A percentile compares a stretch with the other conserved stretches of the same genome.
phyloP scores from a whole-genome alignment of 64 coral and sea anemone species.

The Stylophora pistillata region DNA sequence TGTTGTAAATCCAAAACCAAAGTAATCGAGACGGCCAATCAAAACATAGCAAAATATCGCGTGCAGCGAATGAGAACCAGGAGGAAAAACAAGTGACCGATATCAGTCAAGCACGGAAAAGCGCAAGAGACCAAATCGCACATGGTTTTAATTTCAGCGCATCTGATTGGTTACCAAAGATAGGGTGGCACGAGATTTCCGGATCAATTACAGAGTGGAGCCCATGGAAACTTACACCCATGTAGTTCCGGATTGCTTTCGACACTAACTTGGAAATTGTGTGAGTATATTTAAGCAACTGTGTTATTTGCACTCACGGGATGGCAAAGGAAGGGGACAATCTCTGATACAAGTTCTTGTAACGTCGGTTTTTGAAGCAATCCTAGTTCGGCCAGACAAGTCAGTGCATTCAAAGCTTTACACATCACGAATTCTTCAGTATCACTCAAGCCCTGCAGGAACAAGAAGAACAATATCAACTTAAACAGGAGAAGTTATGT shows the following conservation, averaged over 20 bases:
- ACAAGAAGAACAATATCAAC: background rate
- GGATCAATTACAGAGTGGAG: no score
- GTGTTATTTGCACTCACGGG: conserved; percentile 65
- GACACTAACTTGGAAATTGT: background rate
- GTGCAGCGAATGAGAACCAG: no score
- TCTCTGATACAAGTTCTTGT: conserved; percentile 83
- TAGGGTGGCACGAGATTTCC: no score
- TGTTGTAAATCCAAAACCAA: no score
- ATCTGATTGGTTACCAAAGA: no score
- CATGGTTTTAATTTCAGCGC: no score
- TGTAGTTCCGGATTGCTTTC: background rate
- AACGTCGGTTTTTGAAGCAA: conserved; percentile 89
- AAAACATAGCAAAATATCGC: no score
- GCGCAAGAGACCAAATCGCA: no score
- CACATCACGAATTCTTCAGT: conserved; percentile 97
- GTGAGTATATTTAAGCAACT: background rate
- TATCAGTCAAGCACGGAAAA: no score
- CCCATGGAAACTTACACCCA: background rate
- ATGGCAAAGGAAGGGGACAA: conserved; percentile 91
- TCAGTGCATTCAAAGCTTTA: conserved; percentile 92
- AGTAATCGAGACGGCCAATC: no score
- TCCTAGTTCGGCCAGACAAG: conserved; percentile 93
- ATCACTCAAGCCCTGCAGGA: conserved; percentile 87
- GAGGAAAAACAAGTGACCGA: no score
- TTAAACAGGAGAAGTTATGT: background rate